Evolutionary conservation across 2,888 invertebrate genomes (phyloP).

Genomic region (Thereva unica): DNA sequence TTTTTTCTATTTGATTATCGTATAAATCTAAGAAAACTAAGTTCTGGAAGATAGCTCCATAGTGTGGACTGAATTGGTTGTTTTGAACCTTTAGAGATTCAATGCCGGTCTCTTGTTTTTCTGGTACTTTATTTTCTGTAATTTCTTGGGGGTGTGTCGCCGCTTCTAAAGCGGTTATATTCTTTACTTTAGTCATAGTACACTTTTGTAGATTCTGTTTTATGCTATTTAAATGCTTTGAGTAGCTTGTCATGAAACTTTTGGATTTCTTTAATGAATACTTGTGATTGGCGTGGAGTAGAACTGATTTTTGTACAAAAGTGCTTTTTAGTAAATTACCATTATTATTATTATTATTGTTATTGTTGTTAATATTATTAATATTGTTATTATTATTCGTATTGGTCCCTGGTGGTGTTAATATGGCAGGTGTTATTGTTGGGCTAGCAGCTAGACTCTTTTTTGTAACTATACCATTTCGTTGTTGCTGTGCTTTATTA

Average conservation of each 20-base stretch:
- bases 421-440: constrained; percentile 22
- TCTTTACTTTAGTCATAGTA: constrained; percentile 17
- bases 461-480: constrained; percentile 23
- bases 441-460: constrained; percentile 32
- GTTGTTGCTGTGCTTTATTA: not conserved
- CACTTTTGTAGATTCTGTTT: constrained; percentile 48
- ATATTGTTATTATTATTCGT: constrained; percentile 9
- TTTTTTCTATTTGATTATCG: constrained; percentile 90
- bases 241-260: constrained; percentile 53
- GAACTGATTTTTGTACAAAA: constrained; percentile 41
- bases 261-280: constrained; percentile 54
- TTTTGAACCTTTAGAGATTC: constrained; percentile 51
- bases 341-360: not conserved
- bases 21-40: constrained; percentile 92
- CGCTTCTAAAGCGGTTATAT: constrained; percentile 32
- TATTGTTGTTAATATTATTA: not conserved
- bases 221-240: constrained; percentile 49
- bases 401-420: constrained; percentile 16
- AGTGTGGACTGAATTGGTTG: constrained; percentile 51
- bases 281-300: constrained; percentile 42
- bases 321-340: constrained; percentile 25
- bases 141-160: constrained; percentile 4
- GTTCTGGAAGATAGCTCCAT: constrained; percentile 60
- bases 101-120: constrained; percentile 9
- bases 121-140: not conserved